Conservation (phyloP, 2,113 vertebrate species). For the Pygoscelis antarcticus region DNA sequence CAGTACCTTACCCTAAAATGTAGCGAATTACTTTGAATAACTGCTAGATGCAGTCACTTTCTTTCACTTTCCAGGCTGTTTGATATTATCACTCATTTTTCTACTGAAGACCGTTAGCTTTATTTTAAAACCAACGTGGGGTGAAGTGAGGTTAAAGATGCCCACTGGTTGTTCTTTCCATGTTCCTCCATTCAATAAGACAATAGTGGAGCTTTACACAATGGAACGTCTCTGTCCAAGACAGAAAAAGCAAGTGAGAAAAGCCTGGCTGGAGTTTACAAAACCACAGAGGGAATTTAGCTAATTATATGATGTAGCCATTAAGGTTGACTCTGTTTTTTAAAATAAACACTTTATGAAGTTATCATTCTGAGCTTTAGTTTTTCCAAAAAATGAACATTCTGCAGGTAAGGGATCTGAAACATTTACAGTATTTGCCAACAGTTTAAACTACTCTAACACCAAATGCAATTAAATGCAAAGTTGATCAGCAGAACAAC, state of each 20-base stretch:
- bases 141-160: slow-evolving; percentile 2
- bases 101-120: not conserved
- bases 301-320: not conserved
- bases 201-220: not conserved
- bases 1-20: not conserved
- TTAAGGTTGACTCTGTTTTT: not conserved
- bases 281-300: not conserved
- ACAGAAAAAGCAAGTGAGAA: slow-evolving; percentile 22
- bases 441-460: not conserved
- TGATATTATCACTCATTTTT: not conserved
- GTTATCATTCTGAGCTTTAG: not conserved
- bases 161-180: not conserved
- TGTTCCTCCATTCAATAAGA: not conserved
- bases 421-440: not conserved
- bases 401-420: not conserved
- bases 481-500: not conserved
- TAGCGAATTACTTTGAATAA: not conserved
- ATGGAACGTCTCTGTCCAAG: not conserved
- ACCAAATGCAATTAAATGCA: not conserved
- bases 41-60: not conserved
- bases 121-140: not conserved
- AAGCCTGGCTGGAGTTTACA: not conserved
- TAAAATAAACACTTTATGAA: not conserved
- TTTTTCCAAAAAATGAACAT: not conserved
- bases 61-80: not conserved